These are phyloP conservation scores for Rhaphigaster nebulosa DNA, from an alignment of 2,888 invertebrate genomes.

Conservation along the genomic window DNA sequence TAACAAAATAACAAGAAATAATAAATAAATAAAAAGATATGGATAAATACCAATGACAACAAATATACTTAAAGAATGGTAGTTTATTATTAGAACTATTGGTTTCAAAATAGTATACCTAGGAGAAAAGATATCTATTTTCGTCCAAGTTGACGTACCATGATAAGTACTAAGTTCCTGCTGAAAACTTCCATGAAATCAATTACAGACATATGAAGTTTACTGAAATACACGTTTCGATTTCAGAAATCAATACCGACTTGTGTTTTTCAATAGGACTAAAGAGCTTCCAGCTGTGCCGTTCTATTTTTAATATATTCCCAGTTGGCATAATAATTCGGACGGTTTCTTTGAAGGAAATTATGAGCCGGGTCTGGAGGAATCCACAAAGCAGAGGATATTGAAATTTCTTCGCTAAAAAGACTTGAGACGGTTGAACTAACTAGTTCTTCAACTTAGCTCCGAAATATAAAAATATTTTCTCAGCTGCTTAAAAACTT, in stretches of 20 bases:
- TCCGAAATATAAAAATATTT: not conserved
- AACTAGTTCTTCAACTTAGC: not conserved
- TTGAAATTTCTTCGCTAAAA: not conserved
- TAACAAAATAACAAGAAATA: too few species aligned
- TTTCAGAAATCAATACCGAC: not conserved
- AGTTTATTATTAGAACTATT: too few species aligned
- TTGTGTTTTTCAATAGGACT: not conserved
- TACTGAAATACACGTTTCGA: not conserved
- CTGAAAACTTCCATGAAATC: not conserved
- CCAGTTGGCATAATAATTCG: not conserved
- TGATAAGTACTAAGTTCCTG: too few species aligned
- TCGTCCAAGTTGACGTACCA: too few species aligned
- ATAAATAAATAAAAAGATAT: too few species aligned
- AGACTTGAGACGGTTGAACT: not conserved
- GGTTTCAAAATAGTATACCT: too few species aligned
- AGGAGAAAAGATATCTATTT: too few species aligned
- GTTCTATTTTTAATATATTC: conserved; percentile 26
- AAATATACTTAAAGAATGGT: too few species aligned
- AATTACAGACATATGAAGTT: not conserved
- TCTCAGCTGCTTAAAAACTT: not conserved
- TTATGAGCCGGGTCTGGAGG: not conserved
- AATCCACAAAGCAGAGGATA: not conserved
- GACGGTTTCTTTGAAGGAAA: not conserved
- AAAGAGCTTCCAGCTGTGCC: not conserved
- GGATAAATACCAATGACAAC: too few species aligned